phyloP scores from a whole-genome alignment of 2,797 vertebrate species.

The Neolamprologus multifasciatus region DNA sequence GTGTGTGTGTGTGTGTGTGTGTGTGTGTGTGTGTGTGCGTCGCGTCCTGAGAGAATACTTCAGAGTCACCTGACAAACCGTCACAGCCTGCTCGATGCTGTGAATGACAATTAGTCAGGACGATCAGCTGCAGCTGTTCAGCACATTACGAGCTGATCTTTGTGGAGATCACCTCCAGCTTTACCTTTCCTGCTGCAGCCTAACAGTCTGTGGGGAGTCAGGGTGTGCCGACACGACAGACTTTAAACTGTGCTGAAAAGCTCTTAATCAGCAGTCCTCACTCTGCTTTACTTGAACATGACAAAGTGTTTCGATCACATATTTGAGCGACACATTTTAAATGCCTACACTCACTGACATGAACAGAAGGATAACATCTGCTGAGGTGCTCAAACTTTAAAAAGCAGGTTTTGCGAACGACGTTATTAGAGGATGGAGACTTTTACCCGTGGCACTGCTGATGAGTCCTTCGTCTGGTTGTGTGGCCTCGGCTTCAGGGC shows the following conservation, averaged over 20 bases:
- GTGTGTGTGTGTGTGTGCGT: not conserved
- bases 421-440: not conserved
- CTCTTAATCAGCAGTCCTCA: not conserved
- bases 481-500: not conserved
- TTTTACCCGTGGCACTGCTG: slow-evolving; percentile 27
- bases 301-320: not conserved
- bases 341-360: not conserved
- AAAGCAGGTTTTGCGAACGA: not conserved
- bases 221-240: not conserved
- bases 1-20: not conserved
- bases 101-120: not conserved
- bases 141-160: not conserved
- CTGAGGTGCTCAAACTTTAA: not conserved
- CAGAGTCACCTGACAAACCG: not conserved
- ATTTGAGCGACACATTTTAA: not conserved
- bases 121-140: not conserved
- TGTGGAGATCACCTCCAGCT: slow-evolving; percentile 17
- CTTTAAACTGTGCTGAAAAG: not conserved
- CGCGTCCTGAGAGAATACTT: not conserved
- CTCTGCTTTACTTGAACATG: not conserved
- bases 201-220: not conserved
- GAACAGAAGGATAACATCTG: not conserved
- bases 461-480: not conserved
- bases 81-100: not conserved
- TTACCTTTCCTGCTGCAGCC: not conserved